Conservation (phyloP, 1,140 invertebrate species). For the Mizuhopecten yessoensis region DNA sequence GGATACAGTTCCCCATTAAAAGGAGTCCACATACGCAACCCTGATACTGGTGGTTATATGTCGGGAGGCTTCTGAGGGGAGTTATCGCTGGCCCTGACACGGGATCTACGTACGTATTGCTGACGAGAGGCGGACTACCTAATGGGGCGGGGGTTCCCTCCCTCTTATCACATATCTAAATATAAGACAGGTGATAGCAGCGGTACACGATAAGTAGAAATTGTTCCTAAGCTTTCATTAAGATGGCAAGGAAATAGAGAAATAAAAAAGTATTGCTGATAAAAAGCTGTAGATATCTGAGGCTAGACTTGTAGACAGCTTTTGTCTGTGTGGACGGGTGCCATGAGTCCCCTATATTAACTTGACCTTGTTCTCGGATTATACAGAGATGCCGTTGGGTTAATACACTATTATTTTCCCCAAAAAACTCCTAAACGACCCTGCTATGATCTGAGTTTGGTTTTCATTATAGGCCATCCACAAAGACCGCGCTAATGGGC, state of each 20-base stretch:
- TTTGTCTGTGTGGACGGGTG: background rate
- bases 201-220: slow-evolving; percentile 4
- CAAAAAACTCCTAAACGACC: slow-evolving; percentile 12
- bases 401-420: slow-evolving; percentile 35
- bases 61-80: background rate
- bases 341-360: background rate
- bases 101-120: background rate
- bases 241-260: slow-evolving; percentile 31
- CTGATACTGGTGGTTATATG: background rate
- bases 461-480: slow-evolving; percentile 25
- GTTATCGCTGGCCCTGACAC: slow-evolving; percentile 15
- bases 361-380: background rate
- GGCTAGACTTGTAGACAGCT: slow-evolving; percentile 27
- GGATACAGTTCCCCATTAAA: background rate
- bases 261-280: slow-evolving; percentile 1
- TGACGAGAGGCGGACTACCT: background rate
- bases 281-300: slow-evolving; percentile 6
- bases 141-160: slow-evolving; percentile 36
- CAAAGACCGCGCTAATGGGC: slow-evolving; percentile 36
- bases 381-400: background rate
- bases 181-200: background rate
- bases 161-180: slow-evolving; percentile 31
- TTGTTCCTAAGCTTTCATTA: slow-evolving; percentile 39
- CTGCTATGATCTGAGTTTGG: slow-evolving; percentile 17
- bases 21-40: background rate